Conservation (phyloP, 1,140 invertebrate species). For the Cherax destructor region DNA sequence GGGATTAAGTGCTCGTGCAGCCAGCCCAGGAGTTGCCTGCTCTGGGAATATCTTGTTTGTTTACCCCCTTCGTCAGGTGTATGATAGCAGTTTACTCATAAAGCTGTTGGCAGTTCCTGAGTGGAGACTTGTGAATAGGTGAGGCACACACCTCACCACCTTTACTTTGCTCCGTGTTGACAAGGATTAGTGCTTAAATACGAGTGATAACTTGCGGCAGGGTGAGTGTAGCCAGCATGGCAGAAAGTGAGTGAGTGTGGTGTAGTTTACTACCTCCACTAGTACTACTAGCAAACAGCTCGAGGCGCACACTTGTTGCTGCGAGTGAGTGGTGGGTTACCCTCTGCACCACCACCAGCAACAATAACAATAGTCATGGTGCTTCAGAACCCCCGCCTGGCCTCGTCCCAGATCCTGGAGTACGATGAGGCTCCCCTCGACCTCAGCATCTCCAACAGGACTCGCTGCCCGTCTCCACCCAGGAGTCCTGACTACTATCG, state of each 20-base stretch:
- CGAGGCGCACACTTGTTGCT: conserved; percentile 7
- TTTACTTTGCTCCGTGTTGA: background rate
- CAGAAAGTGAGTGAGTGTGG: conserved; percentile 11
- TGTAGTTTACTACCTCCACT: background rate
- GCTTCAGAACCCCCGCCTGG: conserved; percentile 55
- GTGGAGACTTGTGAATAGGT: conserved; percentile 4
- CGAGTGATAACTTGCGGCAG: conserved; percentile 12
- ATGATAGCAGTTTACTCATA: background rate
- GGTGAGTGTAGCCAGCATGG: conserved; percentile 15
- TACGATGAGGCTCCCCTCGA: conserved; percentile 76
- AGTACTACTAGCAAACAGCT: background rate
- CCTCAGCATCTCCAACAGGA: conserved; percentile 77
- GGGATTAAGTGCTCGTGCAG: conserved; percentile 22
- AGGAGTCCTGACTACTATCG: conserved; percentile 53
- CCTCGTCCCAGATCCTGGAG: conserved; percentile 73
- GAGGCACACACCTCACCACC: conserved; percentile 9
- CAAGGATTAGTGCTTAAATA: conserved; percentile 11
- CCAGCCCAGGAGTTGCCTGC: background rate
- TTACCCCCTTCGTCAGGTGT: conserved; percentile 10
- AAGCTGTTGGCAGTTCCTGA: conserved; percentile 3
- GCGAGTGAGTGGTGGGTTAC: conserved; percentile 3
- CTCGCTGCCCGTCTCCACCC: conserved; percentile 80
- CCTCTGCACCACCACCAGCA: background rate
- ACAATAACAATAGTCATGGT: conserved; percentile 45
- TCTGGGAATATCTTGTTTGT: conserved; percentile 13